Evolutionary conservation across 2,888 invertebrate species (phyloP), one percentile per base, ranked within the genome.

Genomic region (Catocala fraxini): DNA sequence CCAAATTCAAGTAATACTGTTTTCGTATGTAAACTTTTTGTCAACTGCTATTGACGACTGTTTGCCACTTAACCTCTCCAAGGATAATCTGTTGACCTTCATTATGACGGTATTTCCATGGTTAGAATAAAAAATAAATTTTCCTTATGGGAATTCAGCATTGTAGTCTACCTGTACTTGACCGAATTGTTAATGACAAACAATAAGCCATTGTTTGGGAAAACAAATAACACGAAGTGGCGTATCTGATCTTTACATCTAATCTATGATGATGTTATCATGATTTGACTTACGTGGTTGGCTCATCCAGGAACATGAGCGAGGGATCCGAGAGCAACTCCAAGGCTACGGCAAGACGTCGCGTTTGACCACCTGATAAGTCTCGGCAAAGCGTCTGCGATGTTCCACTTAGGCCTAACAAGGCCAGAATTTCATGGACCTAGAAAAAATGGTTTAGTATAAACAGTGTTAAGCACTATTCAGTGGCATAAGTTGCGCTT

Each of bases 301-400:
- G 98, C 86, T 98, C 98, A 82, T 98, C 98, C 69, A 98, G 96
- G 90, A 98, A 98, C 95, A 98, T 95, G 60, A 98, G 96, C 13
- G 98, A 97, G 9, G 98, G 98, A 86, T 98, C 98, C 74, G 97
- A 98, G 51, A 98, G 96, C 64, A 98, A 94, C 85, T 98, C 98
- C 69, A 97, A 90, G 5, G 98, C 97, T 51, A 98, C 97, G 0
- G 97, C 97, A 52, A 98, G 95, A 52, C 98, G 95, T 82, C 98
- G 96, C 75, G 96, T 96, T 85, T 98, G 98, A 3, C 98, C 98
- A n/a, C 98, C 98, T 0, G 97, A 98, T 43, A 98, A 92, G 79
- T 96, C 96, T 25, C 95, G 95, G 48, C 97, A 96, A 12, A 96
- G 85, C 0, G 97, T 97, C 80, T 96, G 95, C 15, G 95, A 95